A percentile compares a stretch with the other conserved stretches of the same genome.
phyloP scores from a whole-genome alignment of 2,797 vertebrate genomes.

The Novumbra hubbsi region DNA sequence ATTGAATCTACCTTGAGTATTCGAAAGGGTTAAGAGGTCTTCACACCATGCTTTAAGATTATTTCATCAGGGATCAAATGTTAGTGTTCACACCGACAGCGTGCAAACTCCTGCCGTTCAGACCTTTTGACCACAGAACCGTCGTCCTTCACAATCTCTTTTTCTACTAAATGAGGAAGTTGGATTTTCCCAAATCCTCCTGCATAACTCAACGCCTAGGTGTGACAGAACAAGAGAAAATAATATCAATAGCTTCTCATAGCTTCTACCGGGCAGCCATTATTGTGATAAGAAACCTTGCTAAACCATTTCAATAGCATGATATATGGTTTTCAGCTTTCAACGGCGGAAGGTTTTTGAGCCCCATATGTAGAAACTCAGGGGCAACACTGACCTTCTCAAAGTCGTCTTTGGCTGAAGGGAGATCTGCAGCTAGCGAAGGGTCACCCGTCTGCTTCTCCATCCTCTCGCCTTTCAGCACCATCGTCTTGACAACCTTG shows the following conservation, averaged over 20 bases:
- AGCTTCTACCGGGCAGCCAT: too few species aligned
- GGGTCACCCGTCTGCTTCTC: conserved; percentile 88
- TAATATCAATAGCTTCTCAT: conserved; percentile 31
- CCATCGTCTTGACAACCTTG: conserved; percentile 91
- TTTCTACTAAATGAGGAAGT: conserved; percentile 87
- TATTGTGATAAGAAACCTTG: too few species aligned
- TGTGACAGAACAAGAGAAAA: conserved; percentile 29
- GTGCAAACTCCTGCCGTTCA: conserved; percentile 63
- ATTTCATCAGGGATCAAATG: background rate
- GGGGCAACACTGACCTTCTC: conserved; percentile 82
- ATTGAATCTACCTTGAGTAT: background rate
- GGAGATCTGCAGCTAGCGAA: conserved; percentile 85
- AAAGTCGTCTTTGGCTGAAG: conserved; percentile 94
- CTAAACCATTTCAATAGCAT: background rate
- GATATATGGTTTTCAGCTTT: background rate
- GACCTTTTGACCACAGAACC: conserved; percentile 95
- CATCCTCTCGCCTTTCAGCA: conserved; percentile 86
- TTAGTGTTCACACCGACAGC: background rate
- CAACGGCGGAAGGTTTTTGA: too few species aligned
- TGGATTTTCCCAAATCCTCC: conserved; percentile 82
- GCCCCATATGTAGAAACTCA: too few species aligned
- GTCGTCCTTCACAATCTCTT: conserved; percentile 83
- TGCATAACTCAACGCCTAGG: conserved; percentile 88
- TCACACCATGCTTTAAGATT: conserved; percentile 7
- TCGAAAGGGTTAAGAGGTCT: background rate